A percentile compares a stretch with the other conserved stretches of the same genome.
These are phyloP conservation scores for Acanthurus tractus DNA, from an alignment of 2,797 vertebrate species.

Conservation along the genomic window DNA sequence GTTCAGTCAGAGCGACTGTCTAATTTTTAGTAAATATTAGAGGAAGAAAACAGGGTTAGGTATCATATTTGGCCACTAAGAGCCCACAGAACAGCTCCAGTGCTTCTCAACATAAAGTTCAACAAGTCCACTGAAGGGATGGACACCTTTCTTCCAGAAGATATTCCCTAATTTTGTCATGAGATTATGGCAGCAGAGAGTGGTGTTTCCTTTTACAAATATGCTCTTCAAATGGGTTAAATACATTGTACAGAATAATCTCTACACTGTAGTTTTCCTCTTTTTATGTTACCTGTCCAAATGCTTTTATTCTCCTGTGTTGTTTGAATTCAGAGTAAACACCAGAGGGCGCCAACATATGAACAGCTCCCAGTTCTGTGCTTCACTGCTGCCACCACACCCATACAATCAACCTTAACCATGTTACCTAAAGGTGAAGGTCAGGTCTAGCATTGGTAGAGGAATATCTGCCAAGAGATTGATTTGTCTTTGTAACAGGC, in stretches of 20 bases:
- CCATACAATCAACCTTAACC: conserved; percentile 33
- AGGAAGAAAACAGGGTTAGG: neutral
- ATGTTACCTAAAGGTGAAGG: conserved; percentile 50
- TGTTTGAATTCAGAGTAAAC: conserved; percentile 40
- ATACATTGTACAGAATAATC: neutral
- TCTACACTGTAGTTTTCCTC: neutral
- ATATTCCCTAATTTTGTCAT: no score
- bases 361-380: conserved; percentile 16
- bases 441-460: conserved; percentile 5
- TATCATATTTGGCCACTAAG: neutral
- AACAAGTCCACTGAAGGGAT: no score
- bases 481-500: conserved; percentile 2
- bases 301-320: neutral
- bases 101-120: no score
- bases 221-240: neutral
- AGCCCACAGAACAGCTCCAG: neutral
- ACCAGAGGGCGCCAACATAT: conserved; percentile 71
- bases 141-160: no score
- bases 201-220: no score
- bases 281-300: neutral
- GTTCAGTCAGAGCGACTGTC: neutral
- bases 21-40: neutral
- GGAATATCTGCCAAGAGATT: neutral
- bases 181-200: no score
- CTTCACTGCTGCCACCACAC: conserved; percentile 41